Evolutionary conservation across 64 coral and sea anemone genomes (phyloP), one percentile per base, ranked within the genome.

Genomic region (Stichodactyla helianthus): DNA sequence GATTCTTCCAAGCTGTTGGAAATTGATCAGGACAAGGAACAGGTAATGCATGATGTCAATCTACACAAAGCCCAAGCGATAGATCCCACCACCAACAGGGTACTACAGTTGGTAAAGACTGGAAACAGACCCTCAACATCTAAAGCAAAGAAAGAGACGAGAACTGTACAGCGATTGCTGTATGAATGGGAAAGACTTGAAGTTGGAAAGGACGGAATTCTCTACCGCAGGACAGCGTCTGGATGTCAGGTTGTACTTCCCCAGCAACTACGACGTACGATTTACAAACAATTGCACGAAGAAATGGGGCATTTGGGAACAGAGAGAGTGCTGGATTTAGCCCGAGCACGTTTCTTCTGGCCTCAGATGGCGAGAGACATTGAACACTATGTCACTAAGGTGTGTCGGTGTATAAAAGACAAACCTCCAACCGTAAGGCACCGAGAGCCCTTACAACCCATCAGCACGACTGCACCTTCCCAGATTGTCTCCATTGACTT

Each of bases 241-340:
- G 2, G 79, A 28, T 6, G 16, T 12, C 76, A 78, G 16, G 50
- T 78, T 28, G 71, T 90, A 22, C 54, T 89, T 18, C 88, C 88
- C 12, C 9, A 28, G 18, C 0, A 78, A 13, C 84, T 84, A 11
- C 74, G 82, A 78, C 62, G 23, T 13, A 2, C 52, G 23, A 85
- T 87, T 19, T 86, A 81, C 52, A 78, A 67, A 10, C 44, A 91
- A 67, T 56, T 91, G 14, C 89, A 86, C 35, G 83, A 63, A 26
- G 60, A 86, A 15, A 91, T 86, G 89, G 84, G 89, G 28, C 57
- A 91, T 50, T 82, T 15, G 78, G 90, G 4, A 31, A 79, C 15
- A 59, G 78, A 80, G 10, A 28, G 78, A 2, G 35, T 51, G 35
- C 78, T 50, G 53, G 78, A 5, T 4, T 50, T 80, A 10, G 78